Percentiles rank a stretch among this genome's conserved stretches.
Evolutionary conservation across 1,140 invertebrate genomes (phyloP).

Genomic region (Glomeris maerens): DNA sequence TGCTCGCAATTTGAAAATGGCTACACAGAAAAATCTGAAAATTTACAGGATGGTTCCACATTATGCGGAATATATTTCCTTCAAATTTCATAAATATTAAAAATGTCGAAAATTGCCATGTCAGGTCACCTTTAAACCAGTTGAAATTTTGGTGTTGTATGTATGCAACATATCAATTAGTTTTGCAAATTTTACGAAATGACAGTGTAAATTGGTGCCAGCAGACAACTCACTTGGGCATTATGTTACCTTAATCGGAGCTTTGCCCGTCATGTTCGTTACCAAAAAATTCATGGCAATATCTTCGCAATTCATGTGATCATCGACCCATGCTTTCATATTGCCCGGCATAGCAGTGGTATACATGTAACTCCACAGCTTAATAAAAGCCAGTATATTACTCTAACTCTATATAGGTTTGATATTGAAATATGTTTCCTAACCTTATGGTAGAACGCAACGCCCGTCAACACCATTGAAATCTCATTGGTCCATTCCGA

Average conservation of each 20-base stretch:
- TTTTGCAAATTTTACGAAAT: no score
- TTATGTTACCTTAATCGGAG: constrained; percentile 67
- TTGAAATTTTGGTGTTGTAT: no score
- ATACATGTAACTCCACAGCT: constrained; percentile 77
- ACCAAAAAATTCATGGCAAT: constrained; percentile 91
- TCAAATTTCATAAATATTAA: no score
- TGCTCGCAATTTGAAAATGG: no score
- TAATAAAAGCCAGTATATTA: background rate
- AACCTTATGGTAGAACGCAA: constrained; percentile 84
- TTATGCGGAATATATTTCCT: no score
- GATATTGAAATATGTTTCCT: constrained; percentile 6
- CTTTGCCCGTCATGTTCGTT: constrained; percentile 76
- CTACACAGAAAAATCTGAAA: no score
- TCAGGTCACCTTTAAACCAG: no score
- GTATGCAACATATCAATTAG: no score
- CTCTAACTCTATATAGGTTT: background rate
- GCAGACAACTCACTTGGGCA: background rate
- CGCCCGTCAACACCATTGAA: constrained; percentile 82
- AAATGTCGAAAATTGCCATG: no score
- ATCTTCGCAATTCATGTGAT: constrained; percentile 88
- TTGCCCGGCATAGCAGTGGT: constrained; percentile 63
- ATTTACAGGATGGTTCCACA: no score
- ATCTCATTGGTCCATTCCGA: constrained; percentile 91
- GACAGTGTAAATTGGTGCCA: no score
- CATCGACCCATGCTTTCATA: constrained; percentile 70